Evolutionary conservation across 2,888 invertebrate genomes (phyloP).

Genomic region (Nymphalis urticae): DNA sequence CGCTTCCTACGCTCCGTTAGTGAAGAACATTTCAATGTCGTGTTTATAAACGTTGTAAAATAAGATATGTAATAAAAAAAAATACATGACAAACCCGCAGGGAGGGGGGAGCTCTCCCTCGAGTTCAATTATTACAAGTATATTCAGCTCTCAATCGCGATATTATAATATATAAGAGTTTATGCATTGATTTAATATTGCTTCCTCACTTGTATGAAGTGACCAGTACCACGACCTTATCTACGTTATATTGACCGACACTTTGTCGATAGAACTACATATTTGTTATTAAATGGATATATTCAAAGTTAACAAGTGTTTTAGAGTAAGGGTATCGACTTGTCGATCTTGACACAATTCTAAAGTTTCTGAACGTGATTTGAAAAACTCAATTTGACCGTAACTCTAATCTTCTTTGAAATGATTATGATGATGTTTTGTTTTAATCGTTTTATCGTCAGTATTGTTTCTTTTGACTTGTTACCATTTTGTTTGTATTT

Average conservation of each 20-base stretch:
- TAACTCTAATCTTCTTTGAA: neutral
- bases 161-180: conserved; percentile 14
- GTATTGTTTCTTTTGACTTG: conserved; percentile 8
- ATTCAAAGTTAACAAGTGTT: neutral
- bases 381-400: neutral
- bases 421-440: neutral
- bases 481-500: conserved; percentile 2
- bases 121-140: neutral
- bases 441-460: neutral
- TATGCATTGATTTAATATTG: neutral
- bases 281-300: neutral
- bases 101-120: too few relatives aligned
- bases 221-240: too few relatives aligned
- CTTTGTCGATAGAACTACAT: neutral
- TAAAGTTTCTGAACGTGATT: too few relatives aligned
- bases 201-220: neutral
- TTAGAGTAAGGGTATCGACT: too few relatives aligned
- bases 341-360: too few relatives aligned
- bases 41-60: neutral
- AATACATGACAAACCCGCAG: neutral
- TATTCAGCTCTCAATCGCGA: conserved; percentile 15
- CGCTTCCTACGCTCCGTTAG: neutral
- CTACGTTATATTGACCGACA: neutral
- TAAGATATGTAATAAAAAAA: neutral
- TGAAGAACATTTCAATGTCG: neutral